Evolutionary conservation across 2,113 vertebrate genomes (phyloP).

Genomic region (Synchiropus splendidus): DNA sequence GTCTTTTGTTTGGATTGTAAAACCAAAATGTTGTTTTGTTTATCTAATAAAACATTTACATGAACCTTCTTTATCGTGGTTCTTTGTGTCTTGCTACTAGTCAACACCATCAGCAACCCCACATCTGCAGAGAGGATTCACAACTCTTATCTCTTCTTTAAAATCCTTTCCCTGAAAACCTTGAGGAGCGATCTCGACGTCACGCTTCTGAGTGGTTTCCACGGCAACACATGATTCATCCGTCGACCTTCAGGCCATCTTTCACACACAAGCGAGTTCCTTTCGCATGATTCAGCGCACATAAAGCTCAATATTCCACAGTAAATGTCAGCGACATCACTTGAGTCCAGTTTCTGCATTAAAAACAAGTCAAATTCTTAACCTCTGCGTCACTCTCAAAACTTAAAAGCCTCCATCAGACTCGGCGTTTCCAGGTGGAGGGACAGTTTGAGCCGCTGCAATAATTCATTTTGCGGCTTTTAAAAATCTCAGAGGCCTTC

Average conservation of each 20-base stretch:
- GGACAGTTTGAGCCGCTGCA: too few relatives aligned
- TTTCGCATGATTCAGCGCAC: neutral
- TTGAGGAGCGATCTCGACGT: too few relatives aligned
- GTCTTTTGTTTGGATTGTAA: slow-evolving; percentile 29
- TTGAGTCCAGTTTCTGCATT: too few relatives aligned
- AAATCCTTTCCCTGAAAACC: neutral
- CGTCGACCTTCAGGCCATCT: neutral
- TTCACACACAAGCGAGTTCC: neutral
- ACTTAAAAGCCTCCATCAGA: too few relatives aligned
- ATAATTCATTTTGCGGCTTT: too few relatives aligned
- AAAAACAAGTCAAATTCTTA: neutral
- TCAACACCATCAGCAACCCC: too few relatives aligned
- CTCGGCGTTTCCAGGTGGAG: too few relatives aligned
- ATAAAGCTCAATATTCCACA: too few relatives aligned
- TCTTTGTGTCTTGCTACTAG: neutral
- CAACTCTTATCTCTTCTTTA: too few relatives aligned
- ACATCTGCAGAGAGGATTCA: too few relatives aligned
- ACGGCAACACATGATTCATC: slow-evolving; percentile 23
- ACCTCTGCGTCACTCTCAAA: neutral
- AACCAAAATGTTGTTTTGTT: slow-evolving; percentile 33
- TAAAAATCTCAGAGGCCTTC: too few relatives aligned
- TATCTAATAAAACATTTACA: slow-evolving; percentile 46
- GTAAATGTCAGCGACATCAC: neutral
- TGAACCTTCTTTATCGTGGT: neutral
- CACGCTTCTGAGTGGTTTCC: slow-evolving; percentile 20